Evolutionary conservation across 1,140 invertebrate genomes (phyloP).

Genomic region (Drosophila burlai): DNA sequence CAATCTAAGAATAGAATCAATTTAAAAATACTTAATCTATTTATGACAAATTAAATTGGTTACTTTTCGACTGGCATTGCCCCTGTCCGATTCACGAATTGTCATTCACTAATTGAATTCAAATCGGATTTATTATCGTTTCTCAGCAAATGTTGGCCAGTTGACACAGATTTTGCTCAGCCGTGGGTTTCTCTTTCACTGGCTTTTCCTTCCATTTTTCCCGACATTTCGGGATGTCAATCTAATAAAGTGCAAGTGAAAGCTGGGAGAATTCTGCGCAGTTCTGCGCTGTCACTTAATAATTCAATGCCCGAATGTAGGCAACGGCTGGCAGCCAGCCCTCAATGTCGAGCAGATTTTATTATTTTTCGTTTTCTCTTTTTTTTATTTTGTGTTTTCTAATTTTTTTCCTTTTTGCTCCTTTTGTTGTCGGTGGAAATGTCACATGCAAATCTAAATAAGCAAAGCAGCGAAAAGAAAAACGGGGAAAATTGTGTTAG

Average conservation of each 20-base stretch:
- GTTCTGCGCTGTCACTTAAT: constrained; percentile 69
- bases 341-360: constrained; percentile 51
- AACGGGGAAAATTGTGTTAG: constrained; percentile 74
- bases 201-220: constrained; percentile 19
- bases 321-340: constrained; percentile 28
- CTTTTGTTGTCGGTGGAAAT: constrained; percentile 52
- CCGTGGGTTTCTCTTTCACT: constrained; percentile 14
- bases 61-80: constrained; percentile 2
- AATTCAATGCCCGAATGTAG: constrained; percentile 62
- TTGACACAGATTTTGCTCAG: constrained; percentile 43
- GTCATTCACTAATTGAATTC: constrained; percentile 61
- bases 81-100: neutral
- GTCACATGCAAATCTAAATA: constrained; percentile 66
- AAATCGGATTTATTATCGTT: constrained; percentile 66
- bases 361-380: constrained; percentile 30
- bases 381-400: constrained; percentile 28
- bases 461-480: constrained; percentile 50
- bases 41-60: constrained; percentile 6
- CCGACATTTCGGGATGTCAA: constrained; percentile 50
- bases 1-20: neutral
- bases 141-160: constrained; percentile 33
- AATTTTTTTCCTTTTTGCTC: constrained; percentile 27
- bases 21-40: constrained; percentile 5
- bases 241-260: constrained; percentile 67
- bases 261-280: constrained; percentile 36